Evolutionary conservation across 1,140 invertebrate genomes (phyloP), one percentile per base, ranked within the genome.

Genomic region (Nymphalis io): DNA sequence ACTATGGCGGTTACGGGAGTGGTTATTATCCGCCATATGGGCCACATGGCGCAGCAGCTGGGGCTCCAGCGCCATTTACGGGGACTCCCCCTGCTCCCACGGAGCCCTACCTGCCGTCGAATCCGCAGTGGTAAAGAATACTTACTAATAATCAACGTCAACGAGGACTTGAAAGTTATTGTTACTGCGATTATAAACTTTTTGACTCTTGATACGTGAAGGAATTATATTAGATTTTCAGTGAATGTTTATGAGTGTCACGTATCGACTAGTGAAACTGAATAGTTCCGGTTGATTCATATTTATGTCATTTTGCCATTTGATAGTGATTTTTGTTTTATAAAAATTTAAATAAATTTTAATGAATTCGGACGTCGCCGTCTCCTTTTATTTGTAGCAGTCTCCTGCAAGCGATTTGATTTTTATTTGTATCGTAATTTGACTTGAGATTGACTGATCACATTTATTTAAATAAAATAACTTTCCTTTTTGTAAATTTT

Each of bases 71-170:
- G 82, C 48, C 87, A 85, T 23, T 84, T 79, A 15, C 84, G 88
- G 20, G 69, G 70, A 1, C 75, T 62, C 57, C 65, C 57, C 60
- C 61, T 18, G 70, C 89, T 16, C 89, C 92, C 70, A 88, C 92
- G 0, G 93, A 93, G 58, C 88, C 88, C 83, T 93, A 70, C 89
- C 88, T 76, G 84, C 93, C 88, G 79, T 92, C 67, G 81, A 93
- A 91, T 74, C 85, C 82, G 10, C 89, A 90, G 80, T 90, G 89
- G 88, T 92, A 87, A 82, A 78, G 20, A 53, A 46, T 18, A 16
- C 15, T n/a, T 46, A 33, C 27, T 33, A 33, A 33, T 5, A 3
- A n/a, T 8, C 15, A 5, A 16, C n/a, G n/a, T n/a, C n/a, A n/a
- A 16, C n/a, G 44, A 8, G 44, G n/a, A 46, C 15, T 16, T 42